Evolutionary conservation across 2,888 invertebrate genomes (phyloP).

Genomic region (Lasioglossum lativentre): DNA sequence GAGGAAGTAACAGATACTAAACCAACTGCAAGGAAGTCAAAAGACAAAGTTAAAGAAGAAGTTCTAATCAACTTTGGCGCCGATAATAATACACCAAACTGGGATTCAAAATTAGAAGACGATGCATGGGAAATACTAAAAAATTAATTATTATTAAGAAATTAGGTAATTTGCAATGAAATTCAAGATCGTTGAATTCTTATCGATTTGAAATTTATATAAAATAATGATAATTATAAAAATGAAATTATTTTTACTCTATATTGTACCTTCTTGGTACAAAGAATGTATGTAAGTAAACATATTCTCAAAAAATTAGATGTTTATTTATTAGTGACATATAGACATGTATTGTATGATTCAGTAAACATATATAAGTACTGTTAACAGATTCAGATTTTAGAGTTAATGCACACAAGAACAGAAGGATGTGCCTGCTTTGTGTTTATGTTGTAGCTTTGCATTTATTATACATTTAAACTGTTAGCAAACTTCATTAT

Average conservation of each 20-base stretch:
- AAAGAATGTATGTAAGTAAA: constrained; percentile 10
- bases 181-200: constrained; percentile 29
- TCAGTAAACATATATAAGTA: constrained; percentile 22
- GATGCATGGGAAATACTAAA: constrained; percentile 83
- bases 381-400: constrained; percentile 22
- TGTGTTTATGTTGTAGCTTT: constrained; percentile 27
- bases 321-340: background rate
- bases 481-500: constrained; percentile 12
- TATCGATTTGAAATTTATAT: constrained; percentile 43
- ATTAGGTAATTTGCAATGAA: constrained; percentile 54
- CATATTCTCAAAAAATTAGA: constrained; percentile 9
- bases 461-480: constrained; percentile 24
- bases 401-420: constrained; percentile 9
- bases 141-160: constrained; percentile 75
- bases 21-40: constrained; percentile 56
- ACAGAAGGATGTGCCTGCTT: background rate
- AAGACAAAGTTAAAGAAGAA: constrained; percentile 72
- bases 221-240: constrained; percentile 38
- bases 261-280: constrained; percentile 1
- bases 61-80: constrained; percentile 79
- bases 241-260: constrained; percentile 40
- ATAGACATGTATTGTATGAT: constrained; percentile 5
- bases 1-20: constrained; percentile 70
- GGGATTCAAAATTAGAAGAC: constrained; percentile 81
- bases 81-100: constrained; percentile 75